phyloP scores from a whole-genome alignment of 2,888 invertebrate species.

The Rhagium mordax region DNA sequence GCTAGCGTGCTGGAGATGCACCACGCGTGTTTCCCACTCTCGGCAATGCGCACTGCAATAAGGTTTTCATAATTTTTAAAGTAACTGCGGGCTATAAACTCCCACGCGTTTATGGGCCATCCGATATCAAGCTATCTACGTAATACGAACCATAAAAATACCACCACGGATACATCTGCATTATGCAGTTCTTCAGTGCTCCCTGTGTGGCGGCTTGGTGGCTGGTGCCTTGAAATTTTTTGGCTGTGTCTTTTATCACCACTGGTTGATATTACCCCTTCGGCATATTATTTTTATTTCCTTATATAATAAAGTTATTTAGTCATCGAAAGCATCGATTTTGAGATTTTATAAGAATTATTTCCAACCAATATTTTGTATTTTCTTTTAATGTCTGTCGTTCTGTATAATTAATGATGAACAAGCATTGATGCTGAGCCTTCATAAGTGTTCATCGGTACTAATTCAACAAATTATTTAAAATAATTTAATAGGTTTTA shows the following conservation, averaged over 20 bases:
- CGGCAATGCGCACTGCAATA: constrained; percentile 25
- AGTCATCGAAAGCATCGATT: too few species aligned
- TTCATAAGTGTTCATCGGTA: too few species aligned
- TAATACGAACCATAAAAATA: constrained; percentile 52
- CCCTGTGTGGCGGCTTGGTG: constrained; percentile 22
- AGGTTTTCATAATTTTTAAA: constrained; percentile 42
- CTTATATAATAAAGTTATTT: too few species aligned
- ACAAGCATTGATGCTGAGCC: too few species aligned
- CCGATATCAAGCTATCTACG: constrained; percentile 50
- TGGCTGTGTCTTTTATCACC: not conserved
- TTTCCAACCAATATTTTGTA: too few species aligned
- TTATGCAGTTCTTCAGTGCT: constrained; percentile 40
- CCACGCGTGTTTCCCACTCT: constrained; percentile 9
- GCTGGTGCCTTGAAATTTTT: constrained; percentile 19
- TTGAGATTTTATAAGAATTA: too few species aligned
- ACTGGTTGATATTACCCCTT: not conserved
- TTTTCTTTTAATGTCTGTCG: too few species aligned
- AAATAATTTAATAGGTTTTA: too few species aligned
- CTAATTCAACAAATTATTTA: too few species aligned
- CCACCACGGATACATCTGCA: constrained; percentile 49
- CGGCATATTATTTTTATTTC: not conserved
- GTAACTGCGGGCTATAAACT: constrained; percentile 48
- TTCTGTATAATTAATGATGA: too few species aligned
- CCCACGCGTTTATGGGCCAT: constrained; percentile 52
- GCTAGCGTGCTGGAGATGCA: constrained; percentile 18